Percentiles rank a stretch among this genome's conserved stretches.
Conservation (phyloP, 2,888 invertebrate species). For the Sesamia inferens region DNA sequence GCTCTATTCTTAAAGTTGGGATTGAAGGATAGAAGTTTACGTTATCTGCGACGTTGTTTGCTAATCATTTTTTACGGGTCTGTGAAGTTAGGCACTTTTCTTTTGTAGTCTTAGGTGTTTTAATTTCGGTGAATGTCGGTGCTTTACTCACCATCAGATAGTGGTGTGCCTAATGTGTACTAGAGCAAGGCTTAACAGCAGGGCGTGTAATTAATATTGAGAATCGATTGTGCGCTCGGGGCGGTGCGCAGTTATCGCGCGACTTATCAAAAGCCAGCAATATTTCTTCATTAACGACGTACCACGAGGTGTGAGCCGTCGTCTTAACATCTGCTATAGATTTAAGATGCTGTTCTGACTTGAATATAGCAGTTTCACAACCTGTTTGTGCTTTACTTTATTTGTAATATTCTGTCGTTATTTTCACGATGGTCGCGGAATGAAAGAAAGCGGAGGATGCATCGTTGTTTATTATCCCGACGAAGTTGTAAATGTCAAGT, state of each 20-base stretch:
- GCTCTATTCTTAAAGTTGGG: slow-evolving; percentile 67
- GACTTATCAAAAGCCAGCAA: slow-evolving; percentile 84
- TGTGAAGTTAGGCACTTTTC: slow-evolving; percentile 67
- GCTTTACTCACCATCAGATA: slow-evolving; percentile 62
- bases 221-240: slow-evolving; percentile 72
- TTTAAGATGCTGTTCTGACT: slow-evolving; percentile 65
- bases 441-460: slow-evolving; percentile 40
- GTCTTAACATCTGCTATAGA: slow-evolving; percentile 75
- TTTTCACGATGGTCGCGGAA: slow-evolving; percentile 25
- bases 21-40: slow-evolving; percentile 68
- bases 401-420: slow-evolving; percentile 49
- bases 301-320: slow-evolving; percentile 75
- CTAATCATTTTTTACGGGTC: slow-evolving; percentile 75
- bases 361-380: slow-evolving; percentile 46
- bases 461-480: slow-evolving; percentile 34
- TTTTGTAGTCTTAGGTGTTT: slow-evolving; percentile 59
- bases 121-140: slow-evolving; percentile 62
- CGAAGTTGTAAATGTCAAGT: slow-evolving; percentile 40
- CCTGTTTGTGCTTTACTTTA: slow-evolving; percentile 42
- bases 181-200: slow-evolving; percentile 64
- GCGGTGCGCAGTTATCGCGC: slow-evolving; percentile 79
- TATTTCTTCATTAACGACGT: slow-evolving; percentile 89
- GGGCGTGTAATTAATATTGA: slow-evolving; percentile 81
- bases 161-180: slow-evolving; percentile 52
- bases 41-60: slow-evolving; percentile 79